Base-by-base conservation (phyloP, 2,888 invertebrate species). In the Dromius quadrimaculatus region DNA sequence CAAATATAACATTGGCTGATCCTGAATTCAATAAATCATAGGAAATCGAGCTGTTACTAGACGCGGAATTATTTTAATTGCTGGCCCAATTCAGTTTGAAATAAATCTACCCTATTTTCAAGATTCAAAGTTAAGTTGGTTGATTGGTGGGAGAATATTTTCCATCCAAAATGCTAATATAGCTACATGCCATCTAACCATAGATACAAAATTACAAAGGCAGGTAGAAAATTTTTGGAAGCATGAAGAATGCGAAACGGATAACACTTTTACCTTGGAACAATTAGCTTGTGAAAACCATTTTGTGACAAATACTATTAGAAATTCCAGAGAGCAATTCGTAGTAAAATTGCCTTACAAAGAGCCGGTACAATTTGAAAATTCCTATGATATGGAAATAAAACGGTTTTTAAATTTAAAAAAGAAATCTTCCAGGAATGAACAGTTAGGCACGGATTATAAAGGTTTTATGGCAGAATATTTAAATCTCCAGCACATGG, bases 261-360 rank as follows among this genome's bases (percentile, higher is more conserved):
- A 50, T 22, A n/a, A 3, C 15, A 50, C 23, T 1, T 28, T 13
- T 13, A 23, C 50, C 3, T n/a, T n/a, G 23, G 28, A 50, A 6
- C 23, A 28, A 9, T 5, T 11, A 11, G 17, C 20, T n/a, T 50
- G 28, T 50, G 50, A 50, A 50, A 50, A 11, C 1, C 50, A 28
- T 23, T 50, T 28, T 13, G 1, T 13, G 5, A 23, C 22, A 50
- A 50, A 50, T 13, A 28, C 50, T 6, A 23, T 23, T 23, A 59
- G 36, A n/a, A 23, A 5, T 6, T 5, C 5, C 5, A 32, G 9
- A 5, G 32, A 9, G 5, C 32, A 32, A 32, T 50, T 20, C 4
- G 22, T 50, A n/a, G 50, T 50, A 22, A 50, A 17, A n/a, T 54
- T 54, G 17, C 57, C 57, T 3, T 28, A 28, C 11, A 54, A 54